phyloP scores from a whole-genome alignment of 1,140 invertebrate species.

The Bombus fervidus region DNA sequence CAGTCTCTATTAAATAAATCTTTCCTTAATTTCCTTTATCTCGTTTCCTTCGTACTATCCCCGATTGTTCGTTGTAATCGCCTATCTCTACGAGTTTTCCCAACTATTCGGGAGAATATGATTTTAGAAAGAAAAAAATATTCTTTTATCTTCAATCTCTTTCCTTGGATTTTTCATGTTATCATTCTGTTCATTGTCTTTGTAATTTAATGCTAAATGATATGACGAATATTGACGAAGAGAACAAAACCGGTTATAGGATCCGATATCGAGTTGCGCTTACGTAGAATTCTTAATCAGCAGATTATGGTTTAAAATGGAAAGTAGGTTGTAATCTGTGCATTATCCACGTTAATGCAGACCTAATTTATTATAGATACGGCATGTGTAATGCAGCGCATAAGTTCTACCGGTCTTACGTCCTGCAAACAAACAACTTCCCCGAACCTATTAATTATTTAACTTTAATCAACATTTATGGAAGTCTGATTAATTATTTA shows the following conservation, averaged over 20 bases:
- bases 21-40: background rate
- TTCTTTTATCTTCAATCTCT: too few relatives aligned
- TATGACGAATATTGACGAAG: background rate
- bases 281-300: background rate
- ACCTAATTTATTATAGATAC: background rate
- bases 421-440: background rate
- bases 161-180: too few relatives aligned
- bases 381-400: slow-evolving; percentile 7
- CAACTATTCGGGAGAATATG: too few relatives aligned
- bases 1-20: too few relatives aligned
- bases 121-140: too few relatives aligned
- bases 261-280: background rate
- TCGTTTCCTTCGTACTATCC: background rate
- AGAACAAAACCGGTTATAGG: background rate
- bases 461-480: slow-evolving; percentile 16
- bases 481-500: slow-evolving; percentile 17
- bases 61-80: too few relatives aligned
- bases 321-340: slow-evolving; percentile 19
- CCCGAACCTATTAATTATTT: slow-evolving; percentile 16
- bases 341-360: slow-evolving; percentile 12
- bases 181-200: too few relatives aligned
- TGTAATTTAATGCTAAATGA: too few relatives aligned
- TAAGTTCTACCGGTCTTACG: slow-evolving; percentile 1
- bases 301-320: background rate
- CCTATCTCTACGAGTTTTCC: too few relatives aligned